phyloP scores from a whole-genome alignment of 2,888 invertebrate species.

The Synergus laeviventris region DNA sequence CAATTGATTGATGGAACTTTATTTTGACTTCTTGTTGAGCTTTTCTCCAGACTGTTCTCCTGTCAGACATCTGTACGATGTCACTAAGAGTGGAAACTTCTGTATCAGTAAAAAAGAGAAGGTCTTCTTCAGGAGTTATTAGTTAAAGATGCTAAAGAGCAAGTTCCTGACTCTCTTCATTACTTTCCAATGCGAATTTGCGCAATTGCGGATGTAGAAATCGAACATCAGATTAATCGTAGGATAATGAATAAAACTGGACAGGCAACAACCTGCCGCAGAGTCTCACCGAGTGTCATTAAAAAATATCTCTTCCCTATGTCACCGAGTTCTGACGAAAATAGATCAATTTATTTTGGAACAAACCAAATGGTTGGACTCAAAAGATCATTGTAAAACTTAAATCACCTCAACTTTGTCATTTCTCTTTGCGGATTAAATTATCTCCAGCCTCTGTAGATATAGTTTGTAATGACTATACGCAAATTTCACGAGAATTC shows the following conservation, averaged over 20 bases:
- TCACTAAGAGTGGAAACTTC: neutral
- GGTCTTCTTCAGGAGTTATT: neutral
- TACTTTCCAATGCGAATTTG: neutral
- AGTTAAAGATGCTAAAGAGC: neutral
- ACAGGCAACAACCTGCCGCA: constrained; percentile 30
- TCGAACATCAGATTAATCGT: neutral
- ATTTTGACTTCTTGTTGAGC: neutral
- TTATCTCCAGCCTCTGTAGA: constrained; percentile 11
- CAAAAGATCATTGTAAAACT: neutral
- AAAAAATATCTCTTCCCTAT: constrained; percentile 30
- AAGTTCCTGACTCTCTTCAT: neutral
- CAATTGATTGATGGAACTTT: neutral
- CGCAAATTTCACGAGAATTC: constrained; percentile 45
- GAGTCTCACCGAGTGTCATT: constrained; percentile 31
- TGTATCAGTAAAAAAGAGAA: neutral
- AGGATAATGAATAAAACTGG: constrained; percentile 15
- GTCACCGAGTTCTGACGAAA: constrained; percentile 28
- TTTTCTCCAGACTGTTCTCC: too few species aligned
- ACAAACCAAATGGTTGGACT: constrained; percentile 25
- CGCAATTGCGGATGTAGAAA: constrained; percentile 1
- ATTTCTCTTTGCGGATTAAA: neutral
- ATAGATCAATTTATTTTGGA: constrained; percentile 34
- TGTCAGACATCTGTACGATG: neutral
- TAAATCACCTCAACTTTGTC: neutral
- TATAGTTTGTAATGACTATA: constrained; percentile 12